phyloP scores from a whole-genome alignment of 2,113 vertebrate genomes.

The Pterocles burchelli region DNA sequence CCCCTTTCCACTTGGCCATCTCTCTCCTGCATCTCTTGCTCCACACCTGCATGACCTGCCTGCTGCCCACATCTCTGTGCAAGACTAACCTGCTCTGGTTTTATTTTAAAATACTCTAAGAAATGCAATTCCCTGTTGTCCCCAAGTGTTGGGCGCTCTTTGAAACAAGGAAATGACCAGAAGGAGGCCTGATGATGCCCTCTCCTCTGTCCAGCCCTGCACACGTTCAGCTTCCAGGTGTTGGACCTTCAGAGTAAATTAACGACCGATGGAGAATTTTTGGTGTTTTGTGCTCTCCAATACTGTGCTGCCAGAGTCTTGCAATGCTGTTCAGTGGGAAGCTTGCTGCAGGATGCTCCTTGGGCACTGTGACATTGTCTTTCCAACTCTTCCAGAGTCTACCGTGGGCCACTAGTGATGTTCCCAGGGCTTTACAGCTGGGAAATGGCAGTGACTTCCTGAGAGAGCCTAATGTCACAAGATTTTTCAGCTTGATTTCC shows the following conservation, averaged over 20 bases:
- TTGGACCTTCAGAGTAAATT: not conserved
- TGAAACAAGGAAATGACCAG: not conserved
- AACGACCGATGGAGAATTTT: not conserved
- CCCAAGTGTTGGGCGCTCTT: not conserved
- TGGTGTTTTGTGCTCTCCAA: not conserved
- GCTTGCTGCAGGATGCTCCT: not conserved
- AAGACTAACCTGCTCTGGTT: not conserved
- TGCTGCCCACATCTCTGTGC: not conserved
- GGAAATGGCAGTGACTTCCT: conserved; percentile 16
- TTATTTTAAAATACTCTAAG: not conserved
- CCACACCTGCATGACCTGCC: not conserved
- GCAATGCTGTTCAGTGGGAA: not conserved
- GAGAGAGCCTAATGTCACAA: conserved; percentile 50
- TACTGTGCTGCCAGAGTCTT: not conserved
- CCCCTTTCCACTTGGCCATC: not conserved
- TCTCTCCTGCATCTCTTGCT: not conserved
- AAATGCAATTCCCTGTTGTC: not conserved
- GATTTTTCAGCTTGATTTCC: conserved; percentile 46
- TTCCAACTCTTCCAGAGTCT: not conserved
- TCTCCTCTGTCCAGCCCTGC: not conserved
- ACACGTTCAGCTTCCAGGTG: not conserved
- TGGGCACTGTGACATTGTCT: not conserved
- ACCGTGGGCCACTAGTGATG: not conserved
- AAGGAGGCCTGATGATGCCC: not conserved
- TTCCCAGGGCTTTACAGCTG: conserved; percentile 38